These are phyloP conservation scores for Trichoplax adhaerens DNA, from an alignment of 37 sponge, comb jelly and placozoan species.

Conservation along the genomic window DNA sequence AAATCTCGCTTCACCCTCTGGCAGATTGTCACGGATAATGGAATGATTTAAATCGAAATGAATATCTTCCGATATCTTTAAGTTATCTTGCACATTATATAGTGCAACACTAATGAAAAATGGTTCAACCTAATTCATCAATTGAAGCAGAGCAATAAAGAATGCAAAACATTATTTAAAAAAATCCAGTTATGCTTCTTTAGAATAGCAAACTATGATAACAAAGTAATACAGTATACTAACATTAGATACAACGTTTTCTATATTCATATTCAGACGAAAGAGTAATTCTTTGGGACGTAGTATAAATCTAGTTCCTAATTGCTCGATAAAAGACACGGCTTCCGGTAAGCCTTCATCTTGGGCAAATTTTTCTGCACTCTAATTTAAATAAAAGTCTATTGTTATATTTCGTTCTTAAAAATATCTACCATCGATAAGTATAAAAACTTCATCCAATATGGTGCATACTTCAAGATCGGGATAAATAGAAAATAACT, in stretches of 20 bases:
- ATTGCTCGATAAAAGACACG: neutral
- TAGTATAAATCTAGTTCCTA: neutral
- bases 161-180: neutral
- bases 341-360: neutral
- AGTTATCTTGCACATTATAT: constrained; percentile 48
- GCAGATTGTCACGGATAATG: constrained; percentile 13
- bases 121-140: constrained; percentile 51
- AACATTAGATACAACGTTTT: too few species aligned
- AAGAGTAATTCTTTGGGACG: neutral
- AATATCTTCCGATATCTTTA: constrained; percentile 79
- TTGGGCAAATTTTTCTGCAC: neutral
- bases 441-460: too few species aligned
- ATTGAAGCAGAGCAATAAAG: constrained; percentile 1
- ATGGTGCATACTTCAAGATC: constrained; percentile 27
- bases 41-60: constrained; percentile 63
- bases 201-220: neutral
- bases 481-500: constrained; percentile 51
- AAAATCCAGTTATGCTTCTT: neutral
- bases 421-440: too few species aligned
- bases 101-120: constrained; percentile 63
- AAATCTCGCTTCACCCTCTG: constrained; percentile 13
- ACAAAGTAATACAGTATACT: too few species aligned
- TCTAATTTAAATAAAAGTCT: neutral
- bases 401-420: neutral
- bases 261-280: neutral